These are phyloP conservation scores for Brachionus rotundiformis DNA, from an alignment of 1,140 invertebrate genomes.

Conservation along the genomic window DNA sequence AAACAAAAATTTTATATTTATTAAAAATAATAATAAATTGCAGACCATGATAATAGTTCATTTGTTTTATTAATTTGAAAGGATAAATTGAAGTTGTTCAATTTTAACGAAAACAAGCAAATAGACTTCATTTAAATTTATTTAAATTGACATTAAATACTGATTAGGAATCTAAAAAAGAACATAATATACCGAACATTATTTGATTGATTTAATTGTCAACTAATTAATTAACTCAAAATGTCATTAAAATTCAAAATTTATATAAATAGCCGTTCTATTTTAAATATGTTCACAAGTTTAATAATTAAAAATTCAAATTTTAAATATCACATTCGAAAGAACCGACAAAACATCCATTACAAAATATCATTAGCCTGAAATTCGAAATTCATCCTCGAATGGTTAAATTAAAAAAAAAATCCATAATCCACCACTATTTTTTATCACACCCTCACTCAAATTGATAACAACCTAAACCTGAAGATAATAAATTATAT, in stretches of 20 bases:
- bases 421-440: neutral
- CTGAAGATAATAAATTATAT: conserved; percentile 3
- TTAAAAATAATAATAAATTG: no score
- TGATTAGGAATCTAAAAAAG: neutral
- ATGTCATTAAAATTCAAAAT: conserved; percentile 47
- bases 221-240: conserved; percentile 34
- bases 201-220: conserved; percentile 50
- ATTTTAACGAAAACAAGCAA: neutral
- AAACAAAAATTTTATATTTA: no score
- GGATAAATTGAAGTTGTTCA: neutral
- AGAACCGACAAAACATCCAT: neutral
- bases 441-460: neutral
- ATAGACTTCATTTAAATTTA: conserved; percentile 3
- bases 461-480: conserved; percentile 39
- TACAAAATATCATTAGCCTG: neutral
- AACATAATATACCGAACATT: conserved; percentile 28
- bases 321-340: neutral
- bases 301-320: conserved; percentile 35
- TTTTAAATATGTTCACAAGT: neutral
- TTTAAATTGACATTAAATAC: conserved; percentile 36
- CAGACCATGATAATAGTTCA: no score
- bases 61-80: neutral
- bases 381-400: neutral
- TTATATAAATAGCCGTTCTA: conserved; percentile 25
- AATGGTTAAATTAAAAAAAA: neutral